Conservation (phyloP, 1,140 invertebrate genomes). For the Formica selysi region DNA sequence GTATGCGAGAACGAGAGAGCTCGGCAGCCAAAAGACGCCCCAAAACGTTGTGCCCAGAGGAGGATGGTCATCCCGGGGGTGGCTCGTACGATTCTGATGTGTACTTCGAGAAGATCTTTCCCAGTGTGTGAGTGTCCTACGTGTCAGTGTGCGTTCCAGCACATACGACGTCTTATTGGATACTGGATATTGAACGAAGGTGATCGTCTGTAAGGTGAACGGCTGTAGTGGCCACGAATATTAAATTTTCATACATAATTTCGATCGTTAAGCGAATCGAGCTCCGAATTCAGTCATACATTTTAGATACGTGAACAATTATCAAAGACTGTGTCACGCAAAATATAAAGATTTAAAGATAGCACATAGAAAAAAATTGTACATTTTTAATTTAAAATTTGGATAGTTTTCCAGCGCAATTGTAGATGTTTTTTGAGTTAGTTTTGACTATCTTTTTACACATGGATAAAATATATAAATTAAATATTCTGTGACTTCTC, state of each 20-base stretch:
- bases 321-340: not conserved
- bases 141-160: constrained; percentile 30
- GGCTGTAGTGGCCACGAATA: constrained; percentile 54
- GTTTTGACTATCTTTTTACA: not conserved
- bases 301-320: constrained; percentile 29
- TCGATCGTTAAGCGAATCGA: constrained; percentile 11
- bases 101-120: constrained; percentile 34
- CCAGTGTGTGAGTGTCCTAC: constrained; percentile 38
- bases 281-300: constrained; percentile 15
- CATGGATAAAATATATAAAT: not conserved
- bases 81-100: constrained; percentile 64
- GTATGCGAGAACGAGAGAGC: constrained; percentile 47
- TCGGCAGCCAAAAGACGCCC: constrained; percentile 77
- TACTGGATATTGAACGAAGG: constrained; percentile 81
- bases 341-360: not conserved
- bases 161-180: constrained; percentile 75
- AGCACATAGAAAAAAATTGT: not conserved
- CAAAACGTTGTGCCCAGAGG: constrained; percentile 68
- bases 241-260: constrained; percentile 65
- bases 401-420: not conserved
- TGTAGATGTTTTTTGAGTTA: not conserved
- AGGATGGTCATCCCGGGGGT: constrained; percentile 72
- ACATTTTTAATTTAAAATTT: not conserved
- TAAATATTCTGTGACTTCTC: not conserved
- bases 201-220: constrained; percentile 79